A percentile compares a stretch with the other conserved stretches of the same genome.
Evolutionary conservation across 2,797 vertebrate species (phyloP).

Genomic region (Sarcophilus harrisii): DNA sequence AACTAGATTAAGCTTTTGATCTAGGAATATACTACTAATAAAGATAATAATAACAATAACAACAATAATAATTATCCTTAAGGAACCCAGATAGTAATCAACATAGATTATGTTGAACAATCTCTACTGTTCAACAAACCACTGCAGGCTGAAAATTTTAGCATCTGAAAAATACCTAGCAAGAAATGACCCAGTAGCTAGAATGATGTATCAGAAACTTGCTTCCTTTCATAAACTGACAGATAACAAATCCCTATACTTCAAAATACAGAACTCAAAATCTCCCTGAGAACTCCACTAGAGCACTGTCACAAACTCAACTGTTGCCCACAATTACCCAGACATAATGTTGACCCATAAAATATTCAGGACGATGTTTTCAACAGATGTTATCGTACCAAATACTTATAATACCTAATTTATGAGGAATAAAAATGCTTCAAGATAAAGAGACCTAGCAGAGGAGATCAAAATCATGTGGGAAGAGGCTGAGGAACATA

Average conservation of each 20-base stretch:
- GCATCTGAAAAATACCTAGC: background rate
- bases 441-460: background rate
- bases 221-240: background rate
- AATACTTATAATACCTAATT: background rate
- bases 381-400: background rate
- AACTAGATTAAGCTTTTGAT: conserved; percentile 33
- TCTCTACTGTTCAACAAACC: background rate
- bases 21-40: background rate
- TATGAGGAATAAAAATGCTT: background rate
- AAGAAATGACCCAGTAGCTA: background rate
- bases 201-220: background rate
- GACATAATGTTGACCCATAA: background rate
- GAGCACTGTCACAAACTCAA: background rate
- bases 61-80: background rate
- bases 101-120: background rate
- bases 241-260: background rate
- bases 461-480: background rate
- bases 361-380: background rate
- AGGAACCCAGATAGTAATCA: background rate
- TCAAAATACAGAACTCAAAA: background rate
- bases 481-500: background rate
- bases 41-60: background rate
- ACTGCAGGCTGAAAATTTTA: background rate
- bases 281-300: background rate
- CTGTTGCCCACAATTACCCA: background rate